Base-by-base conservation (phyloP, 2,113 vertebrate species). In the Zonotrichia leucophrys region DNA sequence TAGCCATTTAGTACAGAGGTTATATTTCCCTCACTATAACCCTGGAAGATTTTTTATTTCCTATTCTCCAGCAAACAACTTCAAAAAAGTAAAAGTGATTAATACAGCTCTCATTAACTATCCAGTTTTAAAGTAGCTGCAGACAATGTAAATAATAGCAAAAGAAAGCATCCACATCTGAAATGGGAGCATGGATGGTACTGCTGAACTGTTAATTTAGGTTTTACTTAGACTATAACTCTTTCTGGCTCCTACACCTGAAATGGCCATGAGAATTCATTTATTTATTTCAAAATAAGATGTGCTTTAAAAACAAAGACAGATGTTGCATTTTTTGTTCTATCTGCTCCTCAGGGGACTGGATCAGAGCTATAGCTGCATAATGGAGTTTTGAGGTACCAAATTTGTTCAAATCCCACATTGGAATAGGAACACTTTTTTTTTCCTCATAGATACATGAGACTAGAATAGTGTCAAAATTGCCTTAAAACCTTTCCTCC, bases 11-110 rank as follows among this genome's bases (percentile, higher is more conserved):
- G 23, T 78, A 22, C 11, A 59, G 60, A 74, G 8, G 15, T 75
- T 72, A 13, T 75, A 53, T 47, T 55, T 91, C 52, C 42, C 35
- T 62, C 77, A 58, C 70, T 89, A 87, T 35, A 33, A 87, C 42
- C 12, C 30, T 70, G 23, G 60, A 67, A 59, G 8, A 1, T 58
- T 92, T 89, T 30, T 81, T 47, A 67, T 72, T 83, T 87, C 42
- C 22, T 66, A 11, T 41, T 94, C 27, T 18, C 16, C 16, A 42
- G 23, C 21, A 21, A 84, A 39, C 5, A 81, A 18, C 23, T 82
- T 75, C 39, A 63, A 59, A 89, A 66, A 78, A 56, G 23, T 39
- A 56, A 67, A 94, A 78, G 39, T 87, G 58, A 79, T 91, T 84
- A 93, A 90, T 78, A 56, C 7, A 31, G 8, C 19, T 84, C 47